Evolutionary conservation across 2,113 vertebrate species (phyloP).

Genomic region (Meleagris gallopavo): DNA sequence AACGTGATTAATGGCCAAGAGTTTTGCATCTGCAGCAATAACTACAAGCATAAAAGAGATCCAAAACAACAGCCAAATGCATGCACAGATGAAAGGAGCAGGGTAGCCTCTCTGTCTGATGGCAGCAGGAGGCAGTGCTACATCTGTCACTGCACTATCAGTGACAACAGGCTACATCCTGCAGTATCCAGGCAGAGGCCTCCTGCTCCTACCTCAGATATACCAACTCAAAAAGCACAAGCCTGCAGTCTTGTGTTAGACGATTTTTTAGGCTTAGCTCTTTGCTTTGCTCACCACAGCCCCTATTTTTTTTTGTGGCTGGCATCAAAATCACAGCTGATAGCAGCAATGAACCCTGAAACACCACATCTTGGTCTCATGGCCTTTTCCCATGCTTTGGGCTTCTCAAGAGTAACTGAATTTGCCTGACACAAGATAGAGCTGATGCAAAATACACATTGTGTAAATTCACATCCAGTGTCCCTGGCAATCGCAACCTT

Average conservation of each 20-base stretch:
- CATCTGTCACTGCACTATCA: background rate
- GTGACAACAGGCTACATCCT: background rate
- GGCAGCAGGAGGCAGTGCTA: background rate
- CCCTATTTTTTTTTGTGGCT: background rate
- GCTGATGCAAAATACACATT: slow-evolving; percentile 2
- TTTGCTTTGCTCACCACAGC: background rate
- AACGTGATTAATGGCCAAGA: background rate
- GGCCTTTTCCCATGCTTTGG: background rate
- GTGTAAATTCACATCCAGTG: slow-evolving; percentile 18
- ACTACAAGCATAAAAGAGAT: background rate
- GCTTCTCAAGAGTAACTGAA: background rate
- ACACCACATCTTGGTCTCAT: background rate
- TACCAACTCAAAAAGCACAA: background rate
- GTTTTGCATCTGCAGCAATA: background rate
- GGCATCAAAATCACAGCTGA: background rate
- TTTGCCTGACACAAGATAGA: background rate
- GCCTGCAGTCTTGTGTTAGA: background rate
- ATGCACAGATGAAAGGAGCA: background rate
- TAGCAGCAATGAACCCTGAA: background rate
- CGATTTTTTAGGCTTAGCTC: background rate
- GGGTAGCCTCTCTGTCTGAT: background rate
- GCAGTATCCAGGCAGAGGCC: background rate
- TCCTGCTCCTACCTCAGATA: background rate
- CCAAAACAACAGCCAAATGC: background rate
- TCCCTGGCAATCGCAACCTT: slow-evolving; percentile 25